A percentile compares a stretch with the other conserved stretches of the same genome.
These are phyloP conservation scores for Julus scandinavius DNA, from an alignment of 2,888 invertebrate species.

Conservation along the genomic window DNA sequence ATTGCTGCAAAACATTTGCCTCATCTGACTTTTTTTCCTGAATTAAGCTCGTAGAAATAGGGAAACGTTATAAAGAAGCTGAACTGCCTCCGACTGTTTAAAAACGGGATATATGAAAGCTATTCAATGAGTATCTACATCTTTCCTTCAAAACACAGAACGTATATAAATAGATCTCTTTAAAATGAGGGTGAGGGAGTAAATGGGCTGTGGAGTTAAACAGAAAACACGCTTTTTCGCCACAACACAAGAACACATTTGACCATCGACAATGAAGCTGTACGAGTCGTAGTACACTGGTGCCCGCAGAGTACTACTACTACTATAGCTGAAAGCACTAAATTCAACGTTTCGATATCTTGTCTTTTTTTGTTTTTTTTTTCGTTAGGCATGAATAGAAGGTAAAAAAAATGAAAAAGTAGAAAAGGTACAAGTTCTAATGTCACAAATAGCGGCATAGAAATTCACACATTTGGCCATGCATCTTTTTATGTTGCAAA, in stretches of 20 bases:
- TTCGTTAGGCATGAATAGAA: constrained; percentile 17
- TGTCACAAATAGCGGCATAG: background rate
- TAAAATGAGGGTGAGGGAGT: background rate
- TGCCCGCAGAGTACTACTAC: background rate
- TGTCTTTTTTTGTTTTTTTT: background rate
- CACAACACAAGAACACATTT: constrained; percentile 7
- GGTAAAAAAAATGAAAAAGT: constrained; percentile 11
- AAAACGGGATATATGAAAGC: constrained; percentile 20
- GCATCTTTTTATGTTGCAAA: background rate
- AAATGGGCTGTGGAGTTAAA: constrained; percentile 16
- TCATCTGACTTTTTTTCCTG: background rate
- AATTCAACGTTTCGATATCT: background rate
- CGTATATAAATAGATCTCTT: constrained; percentile 45
- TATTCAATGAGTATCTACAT: constrained; percentile 38
- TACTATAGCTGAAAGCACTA: background rate
- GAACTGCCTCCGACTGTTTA: background rate
- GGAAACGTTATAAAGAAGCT: background rate
- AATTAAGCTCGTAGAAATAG: background rate
- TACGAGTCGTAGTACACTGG: background rate
- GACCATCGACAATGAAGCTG: constrained; percentile 12
- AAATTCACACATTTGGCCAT: background rate
- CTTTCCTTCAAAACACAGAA: constrained; percentile 28
- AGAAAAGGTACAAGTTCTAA: constrained; percentile 13
- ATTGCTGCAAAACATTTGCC: background rate
- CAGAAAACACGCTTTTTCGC: constrained; percentile 6